Base-by-base conservation (phyloP, 2,113 vertebrate species). In the Anthoscopus minutus region DNA sequence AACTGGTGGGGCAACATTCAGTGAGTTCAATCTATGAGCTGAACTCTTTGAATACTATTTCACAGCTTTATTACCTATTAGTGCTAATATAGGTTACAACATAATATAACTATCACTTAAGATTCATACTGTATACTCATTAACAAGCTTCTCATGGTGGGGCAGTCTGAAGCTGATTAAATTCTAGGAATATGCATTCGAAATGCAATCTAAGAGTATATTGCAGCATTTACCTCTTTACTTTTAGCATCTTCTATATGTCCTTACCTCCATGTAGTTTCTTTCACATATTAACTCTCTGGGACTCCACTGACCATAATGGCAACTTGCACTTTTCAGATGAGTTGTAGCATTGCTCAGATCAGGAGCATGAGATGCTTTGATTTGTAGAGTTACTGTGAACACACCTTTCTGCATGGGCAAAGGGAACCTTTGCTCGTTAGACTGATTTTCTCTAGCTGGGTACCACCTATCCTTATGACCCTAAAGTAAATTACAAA, bases 261-360 rank as follows among this genome's bases (percentile, higher is more conserved):
- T 50, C 35, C 90, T 94, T 89, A 97, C 97, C 89, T 97, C 95
- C 97, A 97, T 96, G 65, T 95, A 97, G 61, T 96, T 96, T 24
- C 33, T 94, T 88, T 96, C 97, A 89, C 96, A 97, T 14, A 85
- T 2, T 17, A 98, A 42, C 58, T 97, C 95, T 33, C 97, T 95
- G 0, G 56, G 71, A 57, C 57, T 80, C 96, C 90, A 87, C 0
- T 6, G 81, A 15, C 48, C 50, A 6, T 91, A 96, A 15, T 4
- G 58, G 31, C 97, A 98, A 37, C 85, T 93, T 48, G 92, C 57
- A 23, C 27, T 94, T 86, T 91, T 94, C 70, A 93, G 40, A 18
- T 92, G 48, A 72, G 27, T 89, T 72, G 60, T 19, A 35, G 81
- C 47, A 44, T 88, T 82, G 27, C 25, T 82, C 93, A 94, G 93